These are phyloP conservation scores for Loriculus beryllinus DNA, from an alignment of 2,797 vertebrate genomes.

Conservation along the genomic window DNA sequence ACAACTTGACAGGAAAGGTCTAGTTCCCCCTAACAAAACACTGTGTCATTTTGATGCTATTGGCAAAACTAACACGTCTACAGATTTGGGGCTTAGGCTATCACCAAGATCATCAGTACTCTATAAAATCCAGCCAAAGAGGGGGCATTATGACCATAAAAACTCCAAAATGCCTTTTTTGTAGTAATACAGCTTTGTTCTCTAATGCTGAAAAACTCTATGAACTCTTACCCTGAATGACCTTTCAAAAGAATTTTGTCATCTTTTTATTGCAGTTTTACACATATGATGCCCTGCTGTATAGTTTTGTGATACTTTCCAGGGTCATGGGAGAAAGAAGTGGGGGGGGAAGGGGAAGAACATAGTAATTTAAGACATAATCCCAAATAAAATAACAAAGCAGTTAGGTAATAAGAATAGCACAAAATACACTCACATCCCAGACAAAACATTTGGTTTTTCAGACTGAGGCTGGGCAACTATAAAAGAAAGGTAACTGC, in stretches of 20 bases:
- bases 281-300: not conserved
- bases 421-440: not conserved
- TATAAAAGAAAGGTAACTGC: not conserved
- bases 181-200: not conserved
- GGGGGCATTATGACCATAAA: not conserved
- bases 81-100: not conserved
- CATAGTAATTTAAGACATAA: not conserved
- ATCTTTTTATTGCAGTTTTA: not conserved
- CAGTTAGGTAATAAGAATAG: not conserved
- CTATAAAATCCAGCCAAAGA: not conserved
- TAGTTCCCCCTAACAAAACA: not conserved
- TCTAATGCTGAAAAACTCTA: not conserved
- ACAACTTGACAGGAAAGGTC: conserved; percentile 1
- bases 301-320: not conserved
- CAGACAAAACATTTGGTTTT: not conserved
- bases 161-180: not conserved
- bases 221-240: not conserved
- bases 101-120: not conserved
- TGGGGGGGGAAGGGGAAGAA: rapidly evolving
- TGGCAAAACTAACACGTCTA: not conserved
- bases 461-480: not conserved
- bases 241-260: not conserved
- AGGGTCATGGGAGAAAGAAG: not conserved
- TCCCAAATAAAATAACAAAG: not conserved
- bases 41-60: not conserved